Evolutionary conservation across 1,140 invertebrate genomes (phyloP).

Genomic region (Arctopsyche grandis): DNA sequence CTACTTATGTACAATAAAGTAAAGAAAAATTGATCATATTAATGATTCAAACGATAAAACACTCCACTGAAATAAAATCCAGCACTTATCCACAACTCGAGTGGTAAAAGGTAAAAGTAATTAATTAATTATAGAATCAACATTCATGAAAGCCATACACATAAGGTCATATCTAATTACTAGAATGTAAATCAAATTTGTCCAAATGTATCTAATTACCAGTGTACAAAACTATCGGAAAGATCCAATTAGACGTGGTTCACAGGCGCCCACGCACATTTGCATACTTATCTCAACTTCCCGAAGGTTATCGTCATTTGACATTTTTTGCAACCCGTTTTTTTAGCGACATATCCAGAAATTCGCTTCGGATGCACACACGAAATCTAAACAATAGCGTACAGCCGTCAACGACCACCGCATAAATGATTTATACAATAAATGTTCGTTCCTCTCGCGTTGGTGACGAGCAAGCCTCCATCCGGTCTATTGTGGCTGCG

Average conservation of each 20-base stretch:
- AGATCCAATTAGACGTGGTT: conserved; percentile 16
- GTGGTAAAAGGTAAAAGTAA: no score
- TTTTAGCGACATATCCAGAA: conserved; percentile 24
- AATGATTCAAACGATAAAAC: no score
- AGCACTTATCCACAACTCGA: no score
- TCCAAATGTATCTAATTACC: neutral
- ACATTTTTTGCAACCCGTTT: conserved; percentile 8
- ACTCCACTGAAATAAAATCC: no score
- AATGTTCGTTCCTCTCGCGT: conserved; percentile 19
- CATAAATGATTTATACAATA: conserved; percentile 3
- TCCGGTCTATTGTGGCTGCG: conserved; percentile 47
- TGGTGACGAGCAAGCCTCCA: conserved; percentile 20
- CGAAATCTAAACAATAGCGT: conserved; percentile 37
- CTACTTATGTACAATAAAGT: no score
- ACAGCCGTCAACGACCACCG: neutral
- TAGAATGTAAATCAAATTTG: neutral
- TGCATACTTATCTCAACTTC: conserved; percentile 36
- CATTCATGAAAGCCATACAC: no score
- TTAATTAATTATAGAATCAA: no score
- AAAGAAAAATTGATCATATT: no score
- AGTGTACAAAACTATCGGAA: conserved; percentile 4
- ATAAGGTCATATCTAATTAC: conserved; percentile 17
- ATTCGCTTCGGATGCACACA: conserved; percentile 35
- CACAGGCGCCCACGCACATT: conserved; percentile 4
- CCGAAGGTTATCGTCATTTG: conserved; percentile 43